Conservation (phyloP, 2,797 vertebrate species). For the Semaprochilodus insignis region DNA sequence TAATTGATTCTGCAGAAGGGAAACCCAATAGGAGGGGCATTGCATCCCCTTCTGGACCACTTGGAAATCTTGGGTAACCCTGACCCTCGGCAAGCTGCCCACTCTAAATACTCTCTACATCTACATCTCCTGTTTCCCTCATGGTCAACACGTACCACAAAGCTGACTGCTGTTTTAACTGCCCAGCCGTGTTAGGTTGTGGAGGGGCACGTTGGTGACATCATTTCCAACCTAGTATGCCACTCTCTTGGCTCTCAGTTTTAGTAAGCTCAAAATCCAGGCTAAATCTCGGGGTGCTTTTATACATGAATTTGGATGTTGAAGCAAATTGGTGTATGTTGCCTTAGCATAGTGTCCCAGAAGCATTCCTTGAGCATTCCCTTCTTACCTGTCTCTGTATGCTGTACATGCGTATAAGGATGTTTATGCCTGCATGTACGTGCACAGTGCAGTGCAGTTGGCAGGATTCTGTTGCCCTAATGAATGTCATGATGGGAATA, state of each 20-base stretch:
- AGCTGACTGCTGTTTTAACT: conserved; percentile 6
- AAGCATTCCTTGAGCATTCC: no score
- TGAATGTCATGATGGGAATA: conserved; percentile 17
- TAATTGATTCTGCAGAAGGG: conserved; percentile 66
- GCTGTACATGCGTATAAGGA: not conserved
- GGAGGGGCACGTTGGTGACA: conserved; percentile 12
- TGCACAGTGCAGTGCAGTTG: not conserved
- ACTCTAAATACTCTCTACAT: conserved; percentile 43
- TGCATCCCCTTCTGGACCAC: conserved; percentile 2
- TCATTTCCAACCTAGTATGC: conserved; percentile 30
- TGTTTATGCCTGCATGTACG: not conserved
- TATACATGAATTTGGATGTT: not conserved
- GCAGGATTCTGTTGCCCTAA: conserved; percentile 16
- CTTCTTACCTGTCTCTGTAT: not conserved
- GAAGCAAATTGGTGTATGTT: not conserved
- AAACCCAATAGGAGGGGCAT: conserved; percentile 58
- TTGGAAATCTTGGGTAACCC: conserved; percentile 31
- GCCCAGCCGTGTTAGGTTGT: conserved; percentile 17
- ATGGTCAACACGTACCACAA: conserved; percentile 26
- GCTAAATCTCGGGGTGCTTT: not conserved
- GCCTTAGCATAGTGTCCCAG: not conserved
- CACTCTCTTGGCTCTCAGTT: conserved; percentile 21
- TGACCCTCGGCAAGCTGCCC: not conserved
- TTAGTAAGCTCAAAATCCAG: not conserved
- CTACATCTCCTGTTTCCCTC: conserved; percentile 47